These are phyloP conservation scores for Plotosus lineatus DNA, from an alignment of 2,113 vertebrate genomes.

Conservation along the genomic window DNA sequence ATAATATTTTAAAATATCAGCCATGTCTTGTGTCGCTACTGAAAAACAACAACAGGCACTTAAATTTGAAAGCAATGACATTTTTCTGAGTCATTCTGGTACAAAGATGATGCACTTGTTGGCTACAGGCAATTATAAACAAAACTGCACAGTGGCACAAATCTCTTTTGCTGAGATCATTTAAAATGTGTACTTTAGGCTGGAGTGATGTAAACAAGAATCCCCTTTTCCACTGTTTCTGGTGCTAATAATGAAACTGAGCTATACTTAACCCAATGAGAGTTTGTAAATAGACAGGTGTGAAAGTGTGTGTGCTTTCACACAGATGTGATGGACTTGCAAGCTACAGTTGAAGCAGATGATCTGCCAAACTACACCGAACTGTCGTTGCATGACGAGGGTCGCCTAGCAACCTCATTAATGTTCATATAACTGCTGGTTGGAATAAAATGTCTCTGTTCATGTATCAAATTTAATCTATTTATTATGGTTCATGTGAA, in stretches of 20 bases:
- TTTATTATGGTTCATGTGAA: background rate
- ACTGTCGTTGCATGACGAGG: constrained; percentile 29
- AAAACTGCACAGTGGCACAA: background rate
- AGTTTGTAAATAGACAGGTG: constrained; percentile 9
- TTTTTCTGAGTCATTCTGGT: background rate
- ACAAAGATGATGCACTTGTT: background rate
- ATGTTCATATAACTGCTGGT: constrained; percentile 19
- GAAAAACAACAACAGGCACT: constrained; percentile 2
- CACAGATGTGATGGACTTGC: constrained; percentile 59
- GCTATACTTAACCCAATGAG: constrained; percentile 40
- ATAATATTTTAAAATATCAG: background rate
- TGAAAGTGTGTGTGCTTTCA: constrained; percentile 28
- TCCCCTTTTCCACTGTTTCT: background rate
- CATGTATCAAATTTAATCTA: background rate
- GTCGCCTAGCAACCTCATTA: constrained; percentile 53
- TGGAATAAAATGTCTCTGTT: background rate
- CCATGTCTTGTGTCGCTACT: background rate
- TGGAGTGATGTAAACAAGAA: constrained; percentile 35
- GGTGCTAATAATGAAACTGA: constrained; percentile 24
- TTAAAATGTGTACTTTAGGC: background rate
- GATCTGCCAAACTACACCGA: constrained; percentile 40
- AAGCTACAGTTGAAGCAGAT: constrained; percentile 26
- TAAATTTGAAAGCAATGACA: constrained; percentile 1
- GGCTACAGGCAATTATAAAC: background rate
- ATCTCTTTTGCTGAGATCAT: background rate